Conservation (phyloP, 1,140 invertebrate genomes). For the Cataglyphis hispanica region DNA sequence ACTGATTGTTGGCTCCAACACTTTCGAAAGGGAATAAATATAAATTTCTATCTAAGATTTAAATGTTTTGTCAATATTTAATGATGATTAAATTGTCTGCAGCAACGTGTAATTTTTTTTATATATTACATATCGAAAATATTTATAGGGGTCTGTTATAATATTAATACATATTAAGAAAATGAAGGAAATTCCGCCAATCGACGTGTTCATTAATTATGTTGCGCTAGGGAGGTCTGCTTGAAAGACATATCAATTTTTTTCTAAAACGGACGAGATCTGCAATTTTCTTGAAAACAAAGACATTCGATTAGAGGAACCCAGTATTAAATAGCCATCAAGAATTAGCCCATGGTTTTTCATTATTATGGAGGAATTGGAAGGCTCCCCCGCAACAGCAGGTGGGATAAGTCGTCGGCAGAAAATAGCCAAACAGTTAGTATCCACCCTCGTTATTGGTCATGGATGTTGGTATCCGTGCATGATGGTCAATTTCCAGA, state of each 20-base stretch:
- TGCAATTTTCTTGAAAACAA: constrained; percentile 53
- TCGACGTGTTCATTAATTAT: not conserved
- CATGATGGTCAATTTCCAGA: constrained; percentile 69
- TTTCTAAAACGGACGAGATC: constrained; percentile 33
- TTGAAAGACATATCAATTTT: constrained; percentile 58
- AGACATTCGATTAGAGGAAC: constrained; percentile 63
- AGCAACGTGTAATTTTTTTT: not conserved
- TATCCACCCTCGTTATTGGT: constrained; percentile 54
- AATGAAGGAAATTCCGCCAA: not conserved
- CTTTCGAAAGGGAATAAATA: not conserved
- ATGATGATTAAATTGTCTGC: not conserved
- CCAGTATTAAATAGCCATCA: constrained; percentile 73
- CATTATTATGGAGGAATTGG: constrained; percentile 71
- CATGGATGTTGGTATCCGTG: constrained; percentile 33
- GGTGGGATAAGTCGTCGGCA: constrained; percentile 74
- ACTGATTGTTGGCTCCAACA: not conserved
- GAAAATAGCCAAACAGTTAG: constrained; percentile 45
- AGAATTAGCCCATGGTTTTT: constrained; percentile 54
- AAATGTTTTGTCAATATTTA: not conserved
- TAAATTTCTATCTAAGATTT: not conserved
- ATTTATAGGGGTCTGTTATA: not conserved
- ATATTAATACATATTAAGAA: constrained; percentile 13
- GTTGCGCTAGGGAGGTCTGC: constrained; percentile 8
- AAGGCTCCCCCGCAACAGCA: constrained; percentile 72
- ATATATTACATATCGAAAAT: not conserved